Percentiles rank a stretch among this genome's conserved stretches.
These are phyloP conservation scores for Cebidichthys violaceus DNA, from an alignment of 2,113 vertebrate genomes.

Conservation along the genomic window DNA sequence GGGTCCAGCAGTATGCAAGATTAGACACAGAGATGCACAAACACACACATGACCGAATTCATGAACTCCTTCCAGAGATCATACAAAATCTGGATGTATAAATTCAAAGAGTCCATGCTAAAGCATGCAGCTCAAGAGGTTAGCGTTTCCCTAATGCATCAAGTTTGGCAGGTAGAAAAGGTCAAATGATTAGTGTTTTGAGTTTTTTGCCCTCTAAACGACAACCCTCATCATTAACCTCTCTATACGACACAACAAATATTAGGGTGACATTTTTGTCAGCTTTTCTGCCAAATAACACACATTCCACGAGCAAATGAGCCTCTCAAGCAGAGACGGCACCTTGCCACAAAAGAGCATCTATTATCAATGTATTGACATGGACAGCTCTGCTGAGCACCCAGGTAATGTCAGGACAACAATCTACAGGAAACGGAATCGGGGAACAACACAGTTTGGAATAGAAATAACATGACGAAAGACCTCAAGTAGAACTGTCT, in stretches of 20 bases:
- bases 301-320: background rate
- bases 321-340: conserved; percentile 5
- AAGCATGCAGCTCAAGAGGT: background rate
- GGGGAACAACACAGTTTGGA: conserved; percentile 1
- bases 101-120: background rate
- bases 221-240: background rate
- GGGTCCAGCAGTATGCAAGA: background rate
- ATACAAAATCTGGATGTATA: background rate
- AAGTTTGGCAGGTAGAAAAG: conserved; percentile 19
- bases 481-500: background rate
- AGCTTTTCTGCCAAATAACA: background rate
- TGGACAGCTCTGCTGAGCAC: conserved; percentile 42
- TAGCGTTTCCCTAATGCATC: conserved; percentile 6
- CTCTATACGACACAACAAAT: background rate
- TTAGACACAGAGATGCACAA: too few species aligned
- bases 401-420: conserved; percentile 30
- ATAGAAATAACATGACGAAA: conserved; percentile 17
- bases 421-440: conserved; percentile 37
- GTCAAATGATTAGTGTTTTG: conserved; percentile 4
- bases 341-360: conserved; percentile 42
- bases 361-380: conserved; percentile 70
- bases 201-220: background rate
- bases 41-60: too few species aligned
- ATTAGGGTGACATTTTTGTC: conserved; percentile 12
- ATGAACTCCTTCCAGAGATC: too few species aligned